These are phyloP conservation scores for Spinus olivaceus DNA, from an alignment of 2,797 vertebrate species.

Conservation along the genomic window DNA sequence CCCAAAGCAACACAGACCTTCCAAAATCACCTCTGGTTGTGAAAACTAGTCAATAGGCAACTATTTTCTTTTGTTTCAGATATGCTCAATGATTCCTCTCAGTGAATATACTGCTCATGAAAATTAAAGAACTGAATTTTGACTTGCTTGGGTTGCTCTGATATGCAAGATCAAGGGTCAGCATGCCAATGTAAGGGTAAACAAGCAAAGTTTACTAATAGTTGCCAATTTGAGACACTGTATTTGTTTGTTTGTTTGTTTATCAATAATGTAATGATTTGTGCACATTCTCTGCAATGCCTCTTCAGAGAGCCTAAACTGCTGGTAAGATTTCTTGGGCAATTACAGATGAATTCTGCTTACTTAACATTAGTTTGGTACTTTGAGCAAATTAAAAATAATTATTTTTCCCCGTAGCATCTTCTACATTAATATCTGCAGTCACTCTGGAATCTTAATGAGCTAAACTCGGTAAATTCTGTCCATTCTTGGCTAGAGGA, in stretches of 20 bases:
- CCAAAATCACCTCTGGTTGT: not conserved
- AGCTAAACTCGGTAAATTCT: not conserved
- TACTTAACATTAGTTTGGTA: constrained; percentile 16
- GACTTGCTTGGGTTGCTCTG: not conserved
- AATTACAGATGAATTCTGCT: constrained; percentile 18
- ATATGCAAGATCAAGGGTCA: not conserved
- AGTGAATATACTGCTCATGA: not conserved
- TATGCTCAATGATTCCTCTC: not conserved
- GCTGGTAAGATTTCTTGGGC: constrained; percentile 28
- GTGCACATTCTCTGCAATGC: not conserved
- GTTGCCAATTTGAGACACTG: not conserved
- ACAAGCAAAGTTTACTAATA: not conserved
- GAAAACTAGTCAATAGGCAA: not conserved
- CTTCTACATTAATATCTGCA: constrained; percentile 6
- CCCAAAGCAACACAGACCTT: not conserved
- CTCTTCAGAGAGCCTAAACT: not conserved
- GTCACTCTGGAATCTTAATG: constrained; percentile 26
- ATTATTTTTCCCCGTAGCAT: constrained; percentile 30
- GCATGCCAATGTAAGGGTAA: not conserved
- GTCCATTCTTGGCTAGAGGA: not conserved
- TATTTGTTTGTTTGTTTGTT: not conserved
- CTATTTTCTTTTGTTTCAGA: not conserved
- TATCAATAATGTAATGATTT: not conserved
- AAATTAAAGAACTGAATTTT: not conserved
- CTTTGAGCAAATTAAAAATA: constrained; percentile 45